phyloP scores from a whole-genome alignment of 2,113 vertebrate species.

The Corythoichthys haematopterus region DNA sequence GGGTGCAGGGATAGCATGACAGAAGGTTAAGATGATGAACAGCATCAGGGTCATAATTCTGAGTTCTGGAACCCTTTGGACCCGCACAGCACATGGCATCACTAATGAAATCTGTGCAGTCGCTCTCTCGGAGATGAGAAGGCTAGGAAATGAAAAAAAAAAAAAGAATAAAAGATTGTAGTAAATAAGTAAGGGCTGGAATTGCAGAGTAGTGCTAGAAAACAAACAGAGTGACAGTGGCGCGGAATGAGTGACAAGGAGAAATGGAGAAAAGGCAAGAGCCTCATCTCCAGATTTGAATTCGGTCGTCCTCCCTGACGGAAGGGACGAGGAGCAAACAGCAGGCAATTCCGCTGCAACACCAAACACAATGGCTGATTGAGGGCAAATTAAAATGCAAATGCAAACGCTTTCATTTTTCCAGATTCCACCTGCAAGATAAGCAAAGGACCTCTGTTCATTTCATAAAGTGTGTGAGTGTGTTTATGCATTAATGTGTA shows the following conservation, averaged over 20 bases:
- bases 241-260: slow-evolving; percentile 8
- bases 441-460: slow-evolving; percentile 44
- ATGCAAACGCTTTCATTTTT: slow-evolving; percentile 60
- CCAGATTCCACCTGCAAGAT: slow-evolving; percentile 60
- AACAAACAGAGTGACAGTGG: slow-evolving; percentile 23
- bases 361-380: slow-evolving; percentile 62
- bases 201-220: neutral
- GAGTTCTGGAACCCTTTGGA: slow-evolving; percentile 22
- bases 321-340: slow-evolving; percentile 53
- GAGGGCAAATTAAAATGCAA: slow-evolving; percentile 76
- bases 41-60: slow-evolving; percentile 34
- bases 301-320: slow-evolving; percentile 36
- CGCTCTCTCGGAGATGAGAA: slow-evolving; percentile 10
- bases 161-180: neutral
- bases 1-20: slow-evolving; percentile 14
- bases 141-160: neutral
- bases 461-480: slow-evolving; percentile 34
- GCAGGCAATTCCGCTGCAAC: slow-evolving; percentile 51
- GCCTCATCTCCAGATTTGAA: slow-evolving; percentile 57
- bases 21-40: slow-evolving; percentile 43
- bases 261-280: slow-evolving; percentile 1
- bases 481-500: slow-evolving; percentile 27
- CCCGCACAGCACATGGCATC: slow-evolving; percentile 23
- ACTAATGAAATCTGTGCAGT: slow-evolving; percentile 49
- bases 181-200: neutral